Evolutionary conservation across 2,888 invertebrate genomes (phyloP).

Genomic region (Drosophila nr. medialis): DNA sequence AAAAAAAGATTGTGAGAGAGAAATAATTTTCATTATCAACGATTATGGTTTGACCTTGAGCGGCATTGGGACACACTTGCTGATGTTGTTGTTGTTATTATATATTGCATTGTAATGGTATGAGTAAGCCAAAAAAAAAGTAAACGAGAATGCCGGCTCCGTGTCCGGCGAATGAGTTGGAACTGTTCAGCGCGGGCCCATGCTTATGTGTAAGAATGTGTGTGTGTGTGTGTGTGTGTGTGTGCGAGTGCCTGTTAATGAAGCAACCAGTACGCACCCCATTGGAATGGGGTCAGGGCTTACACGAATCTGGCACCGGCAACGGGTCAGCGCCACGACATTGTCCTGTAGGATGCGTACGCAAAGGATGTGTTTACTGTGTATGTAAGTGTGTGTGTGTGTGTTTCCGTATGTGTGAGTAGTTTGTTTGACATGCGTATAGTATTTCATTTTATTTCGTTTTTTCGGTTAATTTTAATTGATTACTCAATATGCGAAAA

Average conservation of each 20-base stretch:
- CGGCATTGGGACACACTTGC: slow-evolving; percentile 68
- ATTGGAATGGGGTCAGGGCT: slow-evolving; percentile 72
- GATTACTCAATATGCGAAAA: slow-evolving; percentile 75
- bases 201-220: slow-evolving; percentile 40
- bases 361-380: slow-evolving; percentile 11
- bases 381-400: not conserved
- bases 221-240: slow-evolving; percentile 3
- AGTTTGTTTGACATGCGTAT: slow-evolving; percentile 56
- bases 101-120: slow-evolving; percentile 65
- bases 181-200: slow-evolving; percentile 19
- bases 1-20: slow-evolving; percentile 17
- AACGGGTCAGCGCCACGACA: slow-evolving; percentile 31
- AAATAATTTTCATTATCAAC: slow-evolving; percentile 83
- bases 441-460: slow-evolving; percentile 54
- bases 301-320: slow-evolving; percentile 27
- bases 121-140: slow-evolving; percentile 65
- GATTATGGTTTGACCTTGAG: slow-evolving; percentile 83
- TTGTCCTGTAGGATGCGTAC: slow-evolving; percentile 40
- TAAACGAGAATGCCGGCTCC: slow-evolving; percentile 54
- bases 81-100: slow-evolving; percentile 50
- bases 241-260: slow-evolving; percentile 64
- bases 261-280: slow-evolving; percentile 73
- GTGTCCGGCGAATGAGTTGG: slow-evolving; percentile 55
- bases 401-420: slow-evolving; percentile 26
- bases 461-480: slow-evolving; percentile 81